Evolutionary conservation across 37 sponge, comb jelly and placozoan genomes (phyloP).

Genomic region (Haliclona indistincta): DNA sequence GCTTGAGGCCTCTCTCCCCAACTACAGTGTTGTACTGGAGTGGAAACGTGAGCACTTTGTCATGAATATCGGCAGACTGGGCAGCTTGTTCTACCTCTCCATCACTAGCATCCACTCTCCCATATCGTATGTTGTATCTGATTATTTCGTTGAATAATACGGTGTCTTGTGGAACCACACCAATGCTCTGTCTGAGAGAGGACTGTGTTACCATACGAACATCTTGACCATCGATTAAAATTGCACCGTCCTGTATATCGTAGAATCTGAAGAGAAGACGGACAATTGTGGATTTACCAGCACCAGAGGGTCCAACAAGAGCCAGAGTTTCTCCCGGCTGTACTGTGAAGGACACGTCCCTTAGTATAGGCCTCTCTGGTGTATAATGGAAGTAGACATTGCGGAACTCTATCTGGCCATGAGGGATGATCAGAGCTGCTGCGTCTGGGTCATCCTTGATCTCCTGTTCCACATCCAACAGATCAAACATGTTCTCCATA

Average conservation of each 20-base stretch:
- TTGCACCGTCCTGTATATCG: conserved; percentile 81
- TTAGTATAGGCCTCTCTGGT: conserved; percentile 81
- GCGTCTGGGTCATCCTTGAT: conserved; percentile 60
- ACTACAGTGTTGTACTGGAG: conserved; percentile 88
- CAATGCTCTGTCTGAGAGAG: conserved; percentile 76
- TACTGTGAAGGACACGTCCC: conserved; percentile 81
- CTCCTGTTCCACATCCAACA: conserved; percentile 83
- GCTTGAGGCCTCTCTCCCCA: conserved; percentile 97
- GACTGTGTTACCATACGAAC: conserved; percentile 63
- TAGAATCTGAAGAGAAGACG: conserved; percentile 97
- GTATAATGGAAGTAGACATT: conserved; percentile 88
- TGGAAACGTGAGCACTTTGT: conserved; percentile 80
- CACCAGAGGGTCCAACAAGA: conserved; percentile 96
- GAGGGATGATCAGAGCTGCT: conserved; percentile 18
- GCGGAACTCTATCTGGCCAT: conserved; percentile 82
- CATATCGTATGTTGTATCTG: conserved; percentile 94
- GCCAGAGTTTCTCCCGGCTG: conserved; percentile 89
- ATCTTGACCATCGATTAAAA: conserved; percentile 93
- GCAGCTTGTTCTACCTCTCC: conserved; percentile 83
- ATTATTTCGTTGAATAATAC: conserved; percentile 97
- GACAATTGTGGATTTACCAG: conserved; percentile 97
- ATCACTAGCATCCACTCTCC: conserved; percentile 73
- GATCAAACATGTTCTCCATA: conserved; percentile 99
- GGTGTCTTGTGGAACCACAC: conserved; percentile 99
- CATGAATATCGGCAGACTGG: conserved; percentile 92